Evolutionary conservation across 2,797 vertebrate species (phyloP), one percentile per base, ranked within the genome.

Genomic region (Pseudochromis fuscus): DNA sequence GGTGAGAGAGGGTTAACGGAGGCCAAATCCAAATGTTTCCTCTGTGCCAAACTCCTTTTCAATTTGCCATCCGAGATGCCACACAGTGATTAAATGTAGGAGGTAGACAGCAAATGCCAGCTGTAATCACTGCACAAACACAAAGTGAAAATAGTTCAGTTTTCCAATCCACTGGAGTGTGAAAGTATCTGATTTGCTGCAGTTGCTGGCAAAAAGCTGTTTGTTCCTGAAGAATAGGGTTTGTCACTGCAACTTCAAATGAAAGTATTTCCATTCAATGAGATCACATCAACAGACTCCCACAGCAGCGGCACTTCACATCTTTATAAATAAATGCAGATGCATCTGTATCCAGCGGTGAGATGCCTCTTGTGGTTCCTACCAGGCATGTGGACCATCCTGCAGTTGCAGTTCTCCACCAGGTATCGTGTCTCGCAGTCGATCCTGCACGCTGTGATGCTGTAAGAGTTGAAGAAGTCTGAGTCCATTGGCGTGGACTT

Each of bases 381-480:
- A 99, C 98, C 98, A 11, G 97, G 98, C 98, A 99, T 99, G 85
- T 99, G 98, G 46, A 99, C 97, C 98, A 99, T 99, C 83, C 98
- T 96, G 85, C 98, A 99, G 94, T 99, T 99, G 93, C 98, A 99
- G 93, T 99, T 99, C 91, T 99, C 97, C 91, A 98, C 97, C 93
- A 99, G 93, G 92, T 99, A 99, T 1, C 97, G 95, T 0, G 98
- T 99, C 94, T 99, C 97, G 1, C 98, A 99, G 93, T 99, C 98
- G 10, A 99, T 98, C 62, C 98, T 94, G 62, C 98, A 99, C 46
- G 97, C 98, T 0, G 98, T 98, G 92, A 99, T 96, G 91, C 96
- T 99, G 94, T 98, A 99, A 13, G 91, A 94, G 93, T 90, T 97
- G 56, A 97, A 99, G 92, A 99, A 99, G 91, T 99, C 98, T 0